These are phyloP conservation scores for Drosophila chauvacae DNA, from an alignment of 1,140 invertebrate species.

Conservation along the genomic window DNA sequence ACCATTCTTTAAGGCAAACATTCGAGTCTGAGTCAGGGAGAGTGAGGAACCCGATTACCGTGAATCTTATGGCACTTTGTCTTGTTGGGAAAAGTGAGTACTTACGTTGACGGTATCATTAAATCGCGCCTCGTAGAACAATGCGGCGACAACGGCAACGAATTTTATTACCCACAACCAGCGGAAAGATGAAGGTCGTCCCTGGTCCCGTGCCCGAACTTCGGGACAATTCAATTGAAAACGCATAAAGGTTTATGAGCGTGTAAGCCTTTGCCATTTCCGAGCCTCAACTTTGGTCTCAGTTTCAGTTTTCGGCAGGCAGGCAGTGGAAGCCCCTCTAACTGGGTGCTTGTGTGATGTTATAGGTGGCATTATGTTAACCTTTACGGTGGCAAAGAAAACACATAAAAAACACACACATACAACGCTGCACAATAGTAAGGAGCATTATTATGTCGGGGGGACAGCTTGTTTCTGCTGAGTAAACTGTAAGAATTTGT, in stretches of 20 bases:
- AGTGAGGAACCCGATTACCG: not conserved
- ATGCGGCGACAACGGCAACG: conserved; percentile 56
- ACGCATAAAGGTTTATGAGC: conserved; percentile 65
- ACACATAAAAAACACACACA: conserved; percentile 17
- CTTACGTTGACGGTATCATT: conserved; percentile 48
- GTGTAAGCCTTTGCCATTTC: conserved; percentile 56
- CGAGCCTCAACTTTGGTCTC: not conserved
- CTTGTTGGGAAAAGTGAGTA: not conserved
- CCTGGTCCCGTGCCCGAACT: conserved; percentile 1
- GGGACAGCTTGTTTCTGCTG: not conserved
- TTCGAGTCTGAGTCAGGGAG: too few species aligned
- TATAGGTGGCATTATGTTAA: conserved; percentile 58
- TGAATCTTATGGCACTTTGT: not conserved
- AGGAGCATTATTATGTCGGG: not conserved
- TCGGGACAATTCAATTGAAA: conserved; percentile 67
- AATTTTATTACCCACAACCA: conserved; percentile 53
- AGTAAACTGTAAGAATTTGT: not conserved
- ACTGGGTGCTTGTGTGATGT: conserved; percentile 58
- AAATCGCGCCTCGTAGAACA: conserved; percentile 62
- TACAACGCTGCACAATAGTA: conserved; percentile 1
- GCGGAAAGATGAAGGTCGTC: conserved; percentile 22
- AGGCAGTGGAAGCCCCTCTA: not conserved
- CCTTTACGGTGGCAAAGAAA: conserved; percentile 45
- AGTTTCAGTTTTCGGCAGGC: not conserved
- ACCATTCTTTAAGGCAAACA: too few species aligned